These are phyloP conservation scores for Reticulitermes lucifugus DNA, from an alignment of 2,888 invertebrate genomes.

Conservation along the genomic window DNA sequence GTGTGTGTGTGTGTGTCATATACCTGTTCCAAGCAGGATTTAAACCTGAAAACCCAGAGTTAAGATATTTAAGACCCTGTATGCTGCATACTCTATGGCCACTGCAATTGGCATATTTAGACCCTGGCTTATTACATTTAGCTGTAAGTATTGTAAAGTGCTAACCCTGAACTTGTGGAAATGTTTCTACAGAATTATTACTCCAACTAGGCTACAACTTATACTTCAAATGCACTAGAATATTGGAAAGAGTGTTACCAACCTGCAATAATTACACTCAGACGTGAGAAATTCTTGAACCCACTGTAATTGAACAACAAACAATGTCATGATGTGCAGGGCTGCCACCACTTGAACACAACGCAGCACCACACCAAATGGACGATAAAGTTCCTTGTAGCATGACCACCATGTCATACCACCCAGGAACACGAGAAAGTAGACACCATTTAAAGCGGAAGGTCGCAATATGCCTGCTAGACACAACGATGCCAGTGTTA, in stretches of 20 bases:
- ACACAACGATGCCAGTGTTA: constrained; percentile 75
- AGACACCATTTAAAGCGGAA: constrained; percentile 84
- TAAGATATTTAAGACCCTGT: too few species aligned
- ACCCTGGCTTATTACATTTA: too few species aligned
- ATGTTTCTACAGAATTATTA: too few species aligned
- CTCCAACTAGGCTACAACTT: too few species aligned
- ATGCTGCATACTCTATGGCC: too few species aligned
- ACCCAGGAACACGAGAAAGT: constrained; percentile 87
- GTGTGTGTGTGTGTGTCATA: too few species aligned
- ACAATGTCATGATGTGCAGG: constrained; percentile 77
- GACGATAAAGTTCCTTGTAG: constrained; percentile 78
- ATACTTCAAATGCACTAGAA: not conserved
- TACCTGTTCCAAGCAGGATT: too few species aligned
- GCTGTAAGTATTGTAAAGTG: too few species aligned
- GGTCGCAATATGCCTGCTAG: constrained; percentile 83
- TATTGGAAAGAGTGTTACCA: not conserved
- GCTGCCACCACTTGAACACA: constrained; percentile 80
- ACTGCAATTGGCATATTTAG: too few species aligned
- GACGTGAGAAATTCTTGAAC: constrained; percentile 73
- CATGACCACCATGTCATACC: constrained; percentile 91
- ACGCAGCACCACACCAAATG: constrained; percentile 81
- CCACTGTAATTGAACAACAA: constrained; percentile 89
- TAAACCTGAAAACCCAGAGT: too few species aligned
- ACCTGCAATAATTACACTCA: constrained; percentile 51
- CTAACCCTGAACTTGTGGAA: too few species aligned